phyloP scores from a whole-genome alignment of 1,140 invertebrate genomes.

The Microplitis demolitor region DNA sequence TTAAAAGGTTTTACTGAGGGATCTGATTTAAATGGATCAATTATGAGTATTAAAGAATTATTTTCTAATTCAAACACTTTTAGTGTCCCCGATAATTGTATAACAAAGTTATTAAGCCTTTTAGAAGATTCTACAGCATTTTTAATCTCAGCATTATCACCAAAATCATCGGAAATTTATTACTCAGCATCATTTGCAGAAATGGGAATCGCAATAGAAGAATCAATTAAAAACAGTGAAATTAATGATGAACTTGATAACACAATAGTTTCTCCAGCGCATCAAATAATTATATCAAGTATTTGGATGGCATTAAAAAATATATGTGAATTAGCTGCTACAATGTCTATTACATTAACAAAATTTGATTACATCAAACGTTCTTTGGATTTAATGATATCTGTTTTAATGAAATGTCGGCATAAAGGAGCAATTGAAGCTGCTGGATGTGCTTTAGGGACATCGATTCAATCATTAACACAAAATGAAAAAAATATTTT shows the following conservation, averaged over 20 bases:
- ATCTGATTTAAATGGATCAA: slow-evolving; percentile 51
- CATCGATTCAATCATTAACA: slow-evolving; percentile 49
- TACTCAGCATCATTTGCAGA: slow-evolving; percentile 67
- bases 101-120: slow-evolving; percentile 43
- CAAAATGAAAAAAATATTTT: slow-evolving; percentile 35
- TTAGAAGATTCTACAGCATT: slow-evolving; percentile 49
- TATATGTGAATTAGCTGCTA: slow-evolving; percentile 62
- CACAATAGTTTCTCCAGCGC: slow-evolving; percentile 64
- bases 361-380: slow-evolving; percentile 56
- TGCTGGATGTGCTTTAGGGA: slow-evolving; percentile 66
- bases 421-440: slow-evolving; percentile 83
- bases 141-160: slow-evolving; percentile 52
- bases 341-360: slow-evolving; percentile 46
- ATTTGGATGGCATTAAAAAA: slow-evolving; percentile 83
- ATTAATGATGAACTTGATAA: slow-evolving; percentile 49
- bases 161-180: slow-evolving; percentile 44
- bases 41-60: slow-evolving; percentile 45
- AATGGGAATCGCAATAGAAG: slow-evolving; percentile 64
- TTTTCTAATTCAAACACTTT: slow-evolving; percentile 35
- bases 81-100: slow-evolving; percentile 25
- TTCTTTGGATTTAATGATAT: slow-evolving; percentile 64
- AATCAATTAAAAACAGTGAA: slow-evolving; percentile 44
- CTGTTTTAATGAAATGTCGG: slow-evolving; percentile 72
- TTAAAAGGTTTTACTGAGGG: slow-evolving; percentile 49
- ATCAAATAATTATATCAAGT: slow-evolving; percentile 73